phyloP scores from a whole-genome alignment of 2,113 vertebrate species.

The Zosterops japonicus region DNA sequence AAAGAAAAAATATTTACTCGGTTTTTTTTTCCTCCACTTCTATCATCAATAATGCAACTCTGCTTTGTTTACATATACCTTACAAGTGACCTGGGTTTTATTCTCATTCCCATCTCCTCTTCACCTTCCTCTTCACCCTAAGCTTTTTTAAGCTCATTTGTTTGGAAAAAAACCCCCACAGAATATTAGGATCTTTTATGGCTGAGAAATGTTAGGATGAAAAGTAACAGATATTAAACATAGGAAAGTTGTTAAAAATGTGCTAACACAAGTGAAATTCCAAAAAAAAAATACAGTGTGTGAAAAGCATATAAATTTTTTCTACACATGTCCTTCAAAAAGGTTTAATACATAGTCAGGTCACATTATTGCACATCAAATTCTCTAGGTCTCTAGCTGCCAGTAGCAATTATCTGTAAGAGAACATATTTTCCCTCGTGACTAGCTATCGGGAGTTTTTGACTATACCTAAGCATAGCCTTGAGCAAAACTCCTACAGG shows the following conservation, averaged over 20 bases:
- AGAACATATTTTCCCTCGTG: conserved; percentile 87
- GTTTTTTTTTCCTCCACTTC: conserved; percentile 8
- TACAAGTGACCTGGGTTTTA: conserved; percentile 53
- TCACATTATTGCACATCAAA: conserved; percentile 89
- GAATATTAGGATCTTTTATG: conserved; percentile 34
- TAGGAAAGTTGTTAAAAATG: conserved; percentile 71
- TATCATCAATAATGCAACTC: conserved; percentile 62
- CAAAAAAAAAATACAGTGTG: conserved; percentile 50
- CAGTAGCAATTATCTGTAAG: conserved; percentile 94
- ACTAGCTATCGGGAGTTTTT: conserved; percentile 80
- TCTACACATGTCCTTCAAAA: conserved; percentile 89
- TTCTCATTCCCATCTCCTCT: conserved; percentile 1
- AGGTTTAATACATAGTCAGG: conserved; percentile 88
- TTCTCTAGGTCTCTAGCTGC: conserved; percentile 86
- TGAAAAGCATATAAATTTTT: conserved; percentile 78
- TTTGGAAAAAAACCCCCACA: background rate
- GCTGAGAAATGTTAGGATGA: conserved; percentile 65
- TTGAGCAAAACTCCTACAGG: conserved; percentile 82
- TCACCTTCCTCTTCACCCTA: background rate
- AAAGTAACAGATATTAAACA: conserved; percentile 69
- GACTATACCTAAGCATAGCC: conserved; percentile 85
- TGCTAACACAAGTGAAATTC: conserved; percentile 56
- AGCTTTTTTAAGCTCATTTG: conserved; percentile 25
- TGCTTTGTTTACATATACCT: conserved; percentile 64
- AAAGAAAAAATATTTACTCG: conserved; percentile 41